A percentile compares a stretch with the other conserved stretches of the same genome.
Evolutionary conservation across 2,888 invertebrate genomes (phyloP).

Genomic region (Thyatira batis): DNA sequence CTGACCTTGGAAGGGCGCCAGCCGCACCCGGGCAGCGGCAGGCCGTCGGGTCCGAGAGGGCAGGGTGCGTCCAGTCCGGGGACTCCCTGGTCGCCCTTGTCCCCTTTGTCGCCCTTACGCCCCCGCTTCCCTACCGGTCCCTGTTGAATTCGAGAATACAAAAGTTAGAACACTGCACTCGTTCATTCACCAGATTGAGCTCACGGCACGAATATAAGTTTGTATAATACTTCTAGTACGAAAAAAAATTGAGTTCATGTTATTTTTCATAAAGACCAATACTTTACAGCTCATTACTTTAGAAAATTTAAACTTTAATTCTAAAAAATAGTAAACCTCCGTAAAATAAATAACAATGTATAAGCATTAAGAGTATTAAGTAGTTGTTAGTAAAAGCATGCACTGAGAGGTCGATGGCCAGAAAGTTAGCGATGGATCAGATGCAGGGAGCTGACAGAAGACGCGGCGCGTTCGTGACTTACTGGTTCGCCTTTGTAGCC

Average conservation of each 20-base stretch:
- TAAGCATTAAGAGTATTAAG: background rate
- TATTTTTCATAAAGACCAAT: no score
- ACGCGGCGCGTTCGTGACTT: constrained; percentile 68
- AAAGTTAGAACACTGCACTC: no score
- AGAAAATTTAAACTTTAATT: no score
- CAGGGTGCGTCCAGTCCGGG: constrained; percentile 99
- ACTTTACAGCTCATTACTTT: no score
- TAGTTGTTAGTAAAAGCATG: constrained; percentile 20
- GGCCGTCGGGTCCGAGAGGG: constrained; percentile 96
- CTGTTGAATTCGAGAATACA: constrained; percentile 62
- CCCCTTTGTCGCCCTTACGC: constrained; percentile 94
- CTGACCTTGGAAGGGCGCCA: constrained; percentile 94
- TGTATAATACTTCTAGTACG: background rate
- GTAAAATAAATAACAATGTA: no score
- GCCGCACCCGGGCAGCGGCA: constrained; percentile 97
- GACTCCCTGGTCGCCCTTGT: constrained; percentile 97
- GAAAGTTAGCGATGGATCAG: constrained; percentile 27
- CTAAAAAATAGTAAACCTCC: no score
- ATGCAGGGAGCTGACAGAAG: constrained; percentile 15
- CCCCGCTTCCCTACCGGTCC: constrained; percentile 95
- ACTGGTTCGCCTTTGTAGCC: constrained; percentile 92
- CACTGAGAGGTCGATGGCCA: constrained; percentile 19
- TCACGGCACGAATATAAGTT: background rate
- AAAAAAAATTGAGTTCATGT: background rate
- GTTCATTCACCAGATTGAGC: no score